These are phyloP conservation scores for Hipposideros armiger DNA, from an alignment of 2,113 vertebrate genomes.

Conservation along the genomic window DNA sequence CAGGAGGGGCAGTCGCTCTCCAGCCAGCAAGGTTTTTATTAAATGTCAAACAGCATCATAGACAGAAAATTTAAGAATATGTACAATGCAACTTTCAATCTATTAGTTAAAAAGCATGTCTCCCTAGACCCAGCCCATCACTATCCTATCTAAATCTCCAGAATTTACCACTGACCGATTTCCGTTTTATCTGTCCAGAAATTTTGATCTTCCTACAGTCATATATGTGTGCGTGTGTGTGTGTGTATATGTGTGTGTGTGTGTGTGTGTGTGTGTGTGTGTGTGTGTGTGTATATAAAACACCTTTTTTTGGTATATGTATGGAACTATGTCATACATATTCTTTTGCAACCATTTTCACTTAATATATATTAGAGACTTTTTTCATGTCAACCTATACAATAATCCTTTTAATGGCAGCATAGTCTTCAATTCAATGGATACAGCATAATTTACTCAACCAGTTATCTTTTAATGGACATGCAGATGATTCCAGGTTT, in stretches of 20 bases:
- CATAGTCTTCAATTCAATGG: background rate
- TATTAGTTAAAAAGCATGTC: background rate
- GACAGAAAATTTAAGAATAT: background rate
- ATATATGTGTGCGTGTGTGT: rapidly evolving
- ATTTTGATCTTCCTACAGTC: background rate
- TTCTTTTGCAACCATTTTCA: background rate
- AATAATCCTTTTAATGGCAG: background rate
- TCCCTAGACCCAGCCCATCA: background rate
- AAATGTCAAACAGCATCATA: background rate
- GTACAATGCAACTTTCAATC: background rate
- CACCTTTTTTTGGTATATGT: background rate
- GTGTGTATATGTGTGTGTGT: no score
- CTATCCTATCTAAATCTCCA: background rate
- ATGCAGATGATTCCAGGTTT: background rate
- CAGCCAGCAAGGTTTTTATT: background rate
- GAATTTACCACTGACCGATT: background rate
- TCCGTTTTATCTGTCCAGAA: background rate
- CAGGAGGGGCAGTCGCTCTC: background rate
- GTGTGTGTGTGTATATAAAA: background rate
- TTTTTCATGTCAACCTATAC: background rate
- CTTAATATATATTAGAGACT: background rate
- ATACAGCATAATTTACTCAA: background rate
- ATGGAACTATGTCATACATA: background rate
- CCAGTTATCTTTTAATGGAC: background rate
- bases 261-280: no score